Base-by-base conservation (phyloP, 2,888 invertebrate species). In the Prenolepis imparis region DNA sequence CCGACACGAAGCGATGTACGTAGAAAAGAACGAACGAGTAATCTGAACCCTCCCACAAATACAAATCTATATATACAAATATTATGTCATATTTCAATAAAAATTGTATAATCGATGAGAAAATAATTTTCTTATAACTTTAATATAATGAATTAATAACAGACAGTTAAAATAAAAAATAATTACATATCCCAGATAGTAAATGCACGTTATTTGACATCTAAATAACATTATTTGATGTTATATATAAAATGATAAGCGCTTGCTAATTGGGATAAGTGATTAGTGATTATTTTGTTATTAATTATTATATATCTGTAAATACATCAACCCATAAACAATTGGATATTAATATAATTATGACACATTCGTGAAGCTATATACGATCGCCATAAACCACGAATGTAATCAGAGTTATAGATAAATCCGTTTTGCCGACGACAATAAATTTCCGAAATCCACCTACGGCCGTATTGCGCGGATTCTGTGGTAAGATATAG, bases 381-480 rank as follows among this genome's bases (percentile, higher is more conserved):
- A 8, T 78, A 68, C 21, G 57, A 66, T 44, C 18, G 68, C 32
- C 68, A 78, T 78, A 68, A 78, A 68, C 78, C 68, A 44, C 70
- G 36, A 44, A 61, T 61, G 59, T 80, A 80, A 74, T 59, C 80
- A 63, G 66, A 82, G 64, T 85, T 66, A 75, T 72, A 81, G 87
- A 89, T 84, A 83, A 87, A 87, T 89, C 87, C 78, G 84, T 78
- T 89, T 77, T 87, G 68, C 84, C 78, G 81, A 89, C 66, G 70
- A 85, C 82, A 70, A 82, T 89, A 89, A 87, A 83, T 87, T 86
- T 72, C 83, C 80, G 75, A 89, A 84, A 89, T 89, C 89, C 86
- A 82, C 85, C 89, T 89, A 89, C 88, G 89, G 80, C 84, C 89
- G 83, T 89, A 89, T 89, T 64, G 88, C 86, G 63, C 80, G 77